Percentiles rank a stretch among this genome's conserved stretches.
These are phyloP conservation scores for Diadophis punctatus DNA, from an alignment of 2,113 vertebrate genomes.

Conservation along the genomic window DNA sequence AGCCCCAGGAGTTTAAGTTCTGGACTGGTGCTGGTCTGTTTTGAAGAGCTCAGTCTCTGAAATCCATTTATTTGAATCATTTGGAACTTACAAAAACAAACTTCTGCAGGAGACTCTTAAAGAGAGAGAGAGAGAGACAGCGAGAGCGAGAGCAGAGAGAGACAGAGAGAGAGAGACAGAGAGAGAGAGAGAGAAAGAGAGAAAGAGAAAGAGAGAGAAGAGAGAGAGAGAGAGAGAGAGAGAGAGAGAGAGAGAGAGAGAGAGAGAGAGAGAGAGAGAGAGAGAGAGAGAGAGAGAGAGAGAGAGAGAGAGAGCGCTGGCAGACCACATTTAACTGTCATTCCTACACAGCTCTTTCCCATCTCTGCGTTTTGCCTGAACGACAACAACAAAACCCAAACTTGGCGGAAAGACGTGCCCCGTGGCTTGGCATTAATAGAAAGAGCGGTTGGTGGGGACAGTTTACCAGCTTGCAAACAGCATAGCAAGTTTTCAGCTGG, in stretches of 20 bases:
- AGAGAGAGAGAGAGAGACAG: background rate
- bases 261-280: too few species aligned
- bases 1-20: background rate
- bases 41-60: background rate
- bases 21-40: background rate
- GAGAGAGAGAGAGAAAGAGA: too few species aligned
- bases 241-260: too few species aligned
- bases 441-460: background rate
- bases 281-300: background rate
- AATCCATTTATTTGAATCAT: background rate
- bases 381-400: background rate
- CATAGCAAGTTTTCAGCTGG: slow-evolving; percentile 35
- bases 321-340: background rate
- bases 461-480: slow-evolving; percentile 35
- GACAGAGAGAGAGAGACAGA: background rate
- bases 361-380: background rate
- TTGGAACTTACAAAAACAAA: background rate
- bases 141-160: too few species aligned
- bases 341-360: background rate
- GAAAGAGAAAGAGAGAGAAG: too few species aligned
- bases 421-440: slow-evolving; percentile 2
- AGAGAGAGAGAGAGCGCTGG: background rate
- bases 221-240: background rate
- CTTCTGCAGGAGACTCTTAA: accelerated
- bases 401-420: slow-evolving; percentile 30